Base-by-base conservation (phyloP, 2,888 invertebrate species). In the Agonum fuliginosum region DNA sequence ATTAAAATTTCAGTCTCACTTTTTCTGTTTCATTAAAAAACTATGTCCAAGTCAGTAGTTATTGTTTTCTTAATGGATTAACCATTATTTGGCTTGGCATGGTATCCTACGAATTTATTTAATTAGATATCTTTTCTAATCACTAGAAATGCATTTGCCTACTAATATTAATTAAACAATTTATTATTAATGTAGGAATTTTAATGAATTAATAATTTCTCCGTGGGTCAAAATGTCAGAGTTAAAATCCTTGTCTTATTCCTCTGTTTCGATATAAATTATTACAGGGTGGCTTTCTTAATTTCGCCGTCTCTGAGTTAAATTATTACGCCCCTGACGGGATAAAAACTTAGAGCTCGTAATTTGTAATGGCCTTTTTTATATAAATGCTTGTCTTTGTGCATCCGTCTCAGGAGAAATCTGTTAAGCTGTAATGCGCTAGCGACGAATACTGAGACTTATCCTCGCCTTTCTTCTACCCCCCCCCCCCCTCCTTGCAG, bases 291-390 rank as follows among this genome's bases (percentile, higher is more conserved):
- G 62, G 48, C 67, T 75, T 65, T 75, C 75, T 75, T 75, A 75
- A 75, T 75, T 75, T 67, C 75, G 34, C 41, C 48, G 67, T 67
- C 51, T 37, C 37, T 24, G 48, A 24, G 67, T 75, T 67, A 67
- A 67, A 67, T 48, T 65, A 75, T 75, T 75, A 62, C 62, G 78
- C 46, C 78, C 73, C 78, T 75, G 80, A 78, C 79, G 81, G 79
- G 79, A 78, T 79, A 81, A 82, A 82, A 81, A 81, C 78, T 81
- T 80, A 72, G 70, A 71, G 78, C 77, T 80, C 81, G 79, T 81
- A 81, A 82, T 80, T 80, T 80, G 80, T 80, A 80, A 81, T 81
- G 81, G 80, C 74, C 73, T 78, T 78, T 81, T 80, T 81, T 81
- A 80, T 80, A 80, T 75, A 67, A 75, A 75, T 75, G 75, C 75